Evolutionary conservation across 2,797 vertebrate genomes (phyloP).

Genomic region (Leuciscus waleckii): DNA sequence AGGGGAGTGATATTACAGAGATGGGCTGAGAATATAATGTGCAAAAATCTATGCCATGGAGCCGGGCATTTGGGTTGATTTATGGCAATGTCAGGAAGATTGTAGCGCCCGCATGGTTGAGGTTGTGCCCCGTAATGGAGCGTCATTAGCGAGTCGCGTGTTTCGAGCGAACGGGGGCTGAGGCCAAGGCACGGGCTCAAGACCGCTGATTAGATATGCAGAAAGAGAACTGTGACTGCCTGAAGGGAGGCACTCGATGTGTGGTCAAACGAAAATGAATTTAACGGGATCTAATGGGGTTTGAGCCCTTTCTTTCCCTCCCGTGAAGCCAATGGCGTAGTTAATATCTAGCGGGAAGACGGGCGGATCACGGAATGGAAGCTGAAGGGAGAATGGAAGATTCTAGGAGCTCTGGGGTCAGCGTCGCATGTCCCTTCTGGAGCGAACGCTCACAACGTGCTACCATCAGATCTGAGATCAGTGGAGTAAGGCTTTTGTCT

Average conservation of each 20-base stretch:
- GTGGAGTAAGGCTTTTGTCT: slow-evolving; percentile 9
- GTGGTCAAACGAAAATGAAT: slow-evolving; percentile 74
- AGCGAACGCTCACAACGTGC: neutral
- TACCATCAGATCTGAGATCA: slow-evolving; percentile 43
- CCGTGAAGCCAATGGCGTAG: slow-evolving; percentile 37
- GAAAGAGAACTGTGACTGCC: slow-evolving; percentile 58
- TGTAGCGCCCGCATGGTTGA: slow-evolving; percentile 67
- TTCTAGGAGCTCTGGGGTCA: slow-evolving; percentile 38
- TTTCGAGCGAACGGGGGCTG: slow-evolving; percentile 48
- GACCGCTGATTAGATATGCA: slow-evolving; percentile 65
- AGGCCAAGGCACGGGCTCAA: slow-evolving; percentile 58
- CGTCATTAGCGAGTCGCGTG: slow-evolving; percentile 66
- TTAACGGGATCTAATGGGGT: slow-evolving; percentile 71
- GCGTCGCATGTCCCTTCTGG: neutral
- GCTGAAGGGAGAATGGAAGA: slow-evolving; percentile 10
- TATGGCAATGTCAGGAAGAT: slow-evolving; percentile 66
- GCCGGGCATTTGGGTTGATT: slow-evolving; percentile 65
- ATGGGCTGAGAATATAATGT: slow-evolving; percentile 12
- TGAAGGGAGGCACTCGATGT: slow-evolving; percentile 63
- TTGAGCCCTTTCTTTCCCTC: slow-evolving; percentile 57
- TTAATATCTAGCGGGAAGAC: slow-evolving; percentile 29
- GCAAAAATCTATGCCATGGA: slow-evolving; percentile 23
- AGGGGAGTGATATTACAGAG: slow-evolving; percentile 30
- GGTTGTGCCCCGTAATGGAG: slow-evolving; percentile 65
- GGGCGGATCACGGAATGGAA: slow-evolving; percentile 12